Conservation (phyloP, 2,113 vertebrate species). For the Albula goreensis region DNA sequence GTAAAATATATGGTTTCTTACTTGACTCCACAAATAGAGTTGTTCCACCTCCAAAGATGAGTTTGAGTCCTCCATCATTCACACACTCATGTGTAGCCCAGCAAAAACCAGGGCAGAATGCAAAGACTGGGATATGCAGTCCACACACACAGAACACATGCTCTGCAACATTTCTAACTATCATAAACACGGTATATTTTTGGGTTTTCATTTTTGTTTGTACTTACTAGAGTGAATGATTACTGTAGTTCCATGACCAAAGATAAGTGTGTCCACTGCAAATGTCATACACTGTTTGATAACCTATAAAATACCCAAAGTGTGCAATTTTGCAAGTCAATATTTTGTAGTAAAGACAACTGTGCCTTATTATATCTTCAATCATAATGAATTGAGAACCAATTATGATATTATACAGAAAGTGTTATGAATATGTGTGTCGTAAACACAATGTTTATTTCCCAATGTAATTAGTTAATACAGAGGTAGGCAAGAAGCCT, state of each 20-base stretch:
- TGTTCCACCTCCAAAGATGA: neutral
- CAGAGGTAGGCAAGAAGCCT: too few species aligned
- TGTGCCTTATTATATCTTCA: too few species aligned
- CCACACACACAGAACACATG: neutral
- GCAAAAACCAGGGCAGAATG: neutral
- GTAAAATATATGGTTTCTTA: neutral
- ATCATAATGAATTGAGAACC: too few species aligned
- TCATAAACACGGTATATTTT: neutral
- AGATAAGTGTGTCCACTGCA: neutral
- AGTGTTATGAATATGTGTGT: too few species aligned
- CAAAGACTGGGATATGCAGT: neutral
- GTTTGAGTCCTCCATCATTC: neutral
- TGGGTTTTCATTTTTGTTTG: neutral
- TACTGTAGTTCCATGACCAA: neutral
- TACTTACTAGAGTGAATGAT: neutral
- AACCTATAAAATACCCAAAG: neutral
- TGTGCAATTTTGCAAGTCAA: neutral
- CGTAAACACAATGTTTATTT: too few species aligned
- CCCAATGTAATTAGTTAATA: too few species aligned
- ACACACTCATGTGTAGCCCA: neutral
- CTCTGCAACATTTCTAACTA: neutral
- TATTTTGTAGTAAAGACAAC: too few species aligned
- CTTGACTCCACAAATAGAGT: slow-evolving; percentile 19
- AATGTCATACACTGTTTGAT: neutral
- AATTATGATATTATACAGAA: too few species aligned